Conservation (phyloP, 2,113 vertebrate species). For the Girardinichthys multiradiatus region DNA sequence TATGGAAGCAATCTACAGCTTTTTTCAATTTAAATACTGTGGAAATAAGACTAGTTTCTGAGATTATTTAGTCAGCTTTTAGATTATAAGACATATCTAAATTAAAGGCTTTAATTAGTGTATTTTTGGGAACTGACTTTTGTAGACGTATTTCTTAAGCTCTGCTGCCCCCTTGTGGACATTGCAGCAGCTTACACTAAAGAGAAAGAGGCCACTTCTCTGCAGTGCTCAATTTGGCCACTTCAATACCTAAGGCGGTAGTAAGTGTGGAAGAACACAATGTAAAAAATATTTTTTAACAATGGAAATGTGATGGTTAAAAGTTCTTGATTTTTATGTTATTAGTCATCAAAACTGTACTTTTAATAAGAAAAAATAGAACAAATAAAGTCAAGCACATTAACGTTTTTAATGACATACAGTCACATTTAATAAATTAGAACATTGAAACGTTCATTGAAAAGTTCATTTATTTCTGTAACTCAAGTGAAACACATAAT, state of each 20-base stretch:
- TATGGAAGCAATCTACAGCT: not conserved
- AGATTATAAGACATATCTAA: not conserved
- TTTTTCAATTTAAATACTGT: not conserved
- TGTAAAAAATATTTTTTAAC: not conserved
- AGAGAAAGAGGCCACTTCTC: not conserved
- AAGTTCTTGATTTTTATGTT: not conserved
- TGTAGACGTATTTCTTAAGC: constrained; percentile 15
- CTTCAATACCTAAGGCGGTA: constrained; percentile 6
- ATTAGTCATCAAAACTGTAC: not conserved
- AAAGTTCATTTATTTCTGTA: too few relatives aligned
- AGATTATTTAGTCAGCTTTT: not conserved
- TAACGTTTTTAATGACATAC: not conserved
- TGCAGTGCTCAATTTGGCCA: constrained; percentile 33
- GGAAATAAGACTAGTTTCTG: not conserved
- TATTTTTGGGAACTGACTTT: not conserved
- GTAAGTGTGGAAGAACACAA: not conserved
- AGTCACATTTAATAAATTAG: not conserved
- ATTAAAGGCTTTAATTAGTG: not conserved
- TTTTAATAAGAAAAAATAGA: not conserved
- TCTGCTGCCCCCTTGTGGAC: constrained; percentile 67
- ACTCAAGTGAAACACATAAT: too few relatives aligned
- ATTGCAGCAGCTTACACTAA: not conserved
- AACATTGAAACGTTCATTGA: not conserved
- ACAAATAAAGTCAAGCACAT: not conserved
- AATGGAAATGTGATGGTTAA: not conserved